Base-by-base conservation (phyloP, 2,888 invertebrate species). In the Mesorhabditis spiculigera region DNA sequence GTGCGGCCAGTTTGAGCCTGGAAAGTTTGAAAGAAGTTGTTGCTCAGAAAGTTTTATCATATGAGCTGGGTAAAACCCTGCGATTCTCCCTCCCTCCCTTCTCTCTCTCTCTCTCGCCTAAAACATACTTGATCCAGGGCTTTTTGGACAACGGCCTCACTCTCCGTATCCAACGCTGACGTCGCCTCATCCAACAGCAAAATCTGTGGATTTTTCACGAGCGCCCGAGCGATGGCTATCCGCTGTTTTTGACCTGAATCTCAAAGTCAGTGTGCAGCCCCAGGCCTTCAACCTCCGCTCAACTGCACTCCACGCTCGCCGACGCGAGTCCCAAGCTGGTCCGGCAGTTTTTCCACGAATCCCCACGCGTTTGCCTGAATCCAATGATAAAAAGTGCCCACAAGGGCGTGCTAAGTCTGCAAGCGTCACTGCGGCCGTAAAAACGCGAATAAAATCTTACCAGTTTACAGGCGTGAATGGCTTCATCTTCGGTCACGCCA, bases 1-100 rank as follows among this genome's bases (percentile, higher is more conserved):
- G 89, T 89, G 67, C 89, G 80, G 13, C 88, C 85, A 43, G 81
- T 72, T 76, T 80, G 83, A 0, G 88, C 88, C 86, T 87, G 70
- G 44, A 75, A 28, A 61, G 62, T 13, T 28, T 5, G 45, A 28
- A 28, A 28, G 28, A 28, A 28, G 28, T 28, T 28, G 28, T 28
- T 28, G 28, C 28, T 28, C 28, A 28, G 28, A 28, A 28, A 28
- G 28, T 28, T 28, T 28, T 28, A 3, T 28, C 28, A 28, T 28
- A 28, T 28, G 28, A 28, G 28, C 28, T 28, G 3, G 28, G 28
- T 28, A 28, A 28, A 28, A 28, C 28, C 28, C 28, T 28, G 1
- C 28, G n/a, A n/a, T 3, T 28, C 28, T 3, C 28, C 28, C 28
- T 28, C 28, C 3, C 28, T 28, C 28, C 3, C 28, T 28, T 28